Percentiles rank a stretch among this genome's conserved stretches.
Evolutionary conservation across 2,888 invertebrate species (phyloP).

Genomic region (Stenchaetothrips biformis): DNA sequence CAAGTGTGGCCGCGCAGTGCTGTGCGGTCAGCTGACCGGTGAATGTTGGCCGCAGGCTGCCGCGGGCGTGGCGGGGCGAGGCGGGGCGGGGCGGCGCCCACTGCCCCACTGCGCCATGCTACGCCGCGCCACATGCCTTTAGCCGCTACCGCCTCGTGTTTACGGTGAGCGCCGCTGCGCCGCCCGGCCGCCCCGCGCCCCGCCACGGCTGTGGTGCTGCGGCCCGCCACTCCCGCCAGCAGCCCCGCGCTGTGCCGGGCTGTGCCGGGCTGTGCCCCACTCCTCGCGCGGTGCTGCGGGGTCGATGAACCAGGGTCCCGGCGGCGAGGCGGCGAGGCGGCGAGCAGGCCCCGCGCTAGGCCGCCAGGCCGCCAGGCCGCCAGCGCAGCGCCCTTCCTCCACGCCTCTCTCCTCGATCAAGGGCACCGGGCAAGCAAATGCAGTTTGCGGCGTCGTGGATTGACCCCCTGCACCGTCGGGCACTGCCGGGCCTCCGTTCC

Average conservation of each 20-base stretch:
- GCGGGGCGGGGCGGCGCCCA: not conserved
- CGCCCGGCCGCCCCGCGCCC: not conserved
- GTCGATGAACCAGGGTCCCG: not conserved
- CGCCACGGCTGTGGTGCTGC: not conserved
- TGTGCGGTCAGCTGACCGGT: conserved; percentile 22
- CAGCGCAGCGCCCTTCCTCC: not conserved
- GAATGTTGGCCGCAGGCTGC: not conserved
- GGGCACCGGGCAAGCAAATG: no score
- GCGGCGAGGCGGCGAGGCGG: not conserved
- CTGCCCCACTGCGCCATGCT: conserved; percentile 6
- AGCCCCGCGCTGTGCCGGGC: not conserved
- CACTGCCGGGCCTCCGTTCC: not conserved
- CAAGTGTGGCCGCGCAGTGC: not conserved
- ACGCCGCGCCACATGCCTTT: conserved; percentile 7
- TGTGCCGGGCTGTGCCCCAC: not conserved
- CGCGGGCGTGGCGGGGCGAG: not conserved
- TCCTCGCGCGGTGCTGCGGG: not conserved
- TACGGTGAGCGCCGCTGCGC: not conserved
- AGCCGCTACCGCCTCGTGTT: not conserved
- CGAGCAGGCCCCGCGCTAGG: not conserved
- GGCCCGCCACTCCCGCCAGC: not conserved
- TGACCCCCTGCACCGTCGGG: no score
- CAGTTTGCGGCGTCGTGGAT: no score
- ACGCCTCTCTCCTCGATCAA: no score
- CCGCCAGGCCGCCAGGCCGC: not conserved